Percentiles rank a stretch among this genome's conserved stretches.
Evolutionary conservation across 2,113 vertebrate genomes (phyloP).

Genomic region (Melanotaenia duboulayi): DNA sequence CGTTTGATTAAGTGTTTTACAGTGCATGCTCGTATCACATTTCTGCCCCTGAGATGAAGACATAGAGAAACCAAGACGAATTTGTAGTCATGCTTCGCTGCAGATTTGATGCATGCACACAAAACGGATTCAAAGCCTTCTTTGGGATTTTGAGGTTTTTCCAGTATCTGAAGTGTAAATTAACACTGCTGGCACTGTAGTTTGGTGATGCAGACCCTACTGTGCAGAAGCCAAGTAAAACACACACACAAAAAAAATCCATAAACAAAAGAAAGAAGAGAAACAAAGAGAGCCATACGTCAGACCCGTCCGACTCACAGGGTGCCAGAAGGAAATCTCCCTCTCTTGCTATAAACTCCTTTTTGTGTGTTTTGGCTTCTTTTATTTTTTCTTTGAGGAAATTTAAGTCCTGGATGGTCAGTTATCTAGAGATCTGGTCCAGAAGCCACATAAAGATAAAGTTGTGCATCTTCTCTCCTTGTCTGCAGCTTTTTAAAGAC

Average conservation of each 20-base stretch:
- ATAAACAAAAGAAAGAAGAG: neutral
- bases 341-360: conserved; percentile 2
- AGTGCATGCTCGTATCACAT: conserved; percentile 1
- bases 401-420: neutral
- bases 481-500: neutral
- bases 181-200: conserved; percentile 32
- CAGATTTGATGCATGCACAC: conserved; percentile 1
- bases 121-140: conserved; percentile 9
- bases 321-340: conserved; percentile 31
- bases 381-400: neutral
- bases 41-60: neutral
- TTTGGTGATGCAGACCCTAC: conserved; percentile 7
- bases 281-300: conserved; percentile 12
- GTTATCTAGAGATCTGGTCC: neutral
- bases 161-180: conserved; percentile 23
- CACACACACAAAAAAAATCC: neutral
- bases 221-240: conserved; percentile 16
- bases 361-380: conserved; percentile 8
- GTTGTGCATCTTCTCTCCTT: neutral
- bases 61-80: neutral
- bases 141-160: conserved; percentile 22
- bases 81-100: neutral
- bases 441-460: neutral
- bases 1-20: conserved; percentile 22
- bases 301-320: conserved; percentile 25